Base-by-base conservation (phyloP, 2,113 vertebrate species). In the Thunnus maccoyii region DNA sequence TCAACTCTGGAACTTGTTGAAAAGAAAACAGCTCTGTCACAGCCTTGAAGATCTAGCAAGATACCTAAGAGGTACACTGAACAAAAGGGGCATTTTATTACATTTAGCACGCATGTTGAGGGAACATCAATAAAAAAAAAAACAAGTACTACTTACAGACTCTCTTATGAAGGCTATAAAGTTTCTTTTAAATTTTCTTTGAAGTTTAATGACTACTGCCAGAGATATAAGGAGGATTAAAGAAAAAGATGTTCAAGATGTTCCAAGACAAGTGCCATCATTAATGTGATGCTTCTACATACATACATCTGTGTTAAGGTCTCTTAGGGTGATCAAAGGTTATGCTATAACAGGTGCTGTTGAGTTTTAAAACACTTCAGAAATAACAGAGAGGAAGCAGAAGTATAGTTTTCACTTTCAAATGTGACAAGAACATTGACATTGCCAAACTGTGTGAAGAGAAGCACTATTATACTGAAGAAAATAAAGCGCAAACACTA, bases 11-110 rank as follows among this genome's bases (percentile, higher is more conserved):
- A 57, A 77, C 44, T 30, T 46, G 6, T n/a, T 46, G 1, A 56
- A 69, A 16, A 20, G 17, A 30, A 17, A 36, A 17, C 58, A 18
- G 3, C 32, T 56, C 13, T 50, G 16, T 57, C 30, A 22, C 14
- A 74, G 54, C 76, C 71, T 50, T 82, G 58, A 78, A 60, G 18
- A 58, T 57, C 36, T 41, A 41, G 7, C 7, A 17, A 76, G 17
- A 57, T 11, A 57, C 1, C 0, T 36, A 30, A 57, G 18, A 69
- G 16, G 13, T 68, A 54, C 25, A 63, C 27, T 50, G 6, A 76
- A 61, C 46, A 85, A 77, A 32, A 27, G 5, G 4, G 6, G 17
- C 14, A 12, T 51, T 63, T 55, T 30, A 18, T 71, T 47, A 47
- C 3, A 46, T 64, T 57, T 14, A 47, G 3, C 46, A n/a, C 0